These are phyloP conservation scores for Chloroceryle aenea DNA, from an alignment of 2,113 vertebrate genomes.

Conservation along the genomic window DNA sequence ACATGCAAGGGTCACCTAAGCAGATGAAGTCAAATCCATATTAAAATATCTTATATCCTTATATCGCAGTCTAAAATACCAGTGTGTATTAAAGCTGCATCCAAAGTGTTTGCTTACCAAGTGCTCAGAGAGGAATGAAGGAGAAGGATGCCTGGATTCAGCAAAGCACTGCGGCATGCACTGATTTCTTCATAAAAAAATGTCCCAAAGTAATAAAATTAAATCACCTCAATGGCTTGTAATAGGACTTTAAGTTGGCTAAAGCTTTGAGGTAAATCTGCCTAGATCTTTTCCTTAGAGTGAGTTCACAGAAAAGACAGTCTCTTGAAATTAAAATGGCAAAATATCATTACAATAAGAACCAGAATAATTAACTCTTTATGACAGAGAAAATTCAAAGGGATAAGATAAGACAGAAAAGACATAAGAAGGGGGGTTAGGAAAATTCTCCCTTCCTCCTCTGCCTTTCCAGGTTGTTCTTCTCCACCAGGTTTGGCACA, in stretches of 20 bases:
- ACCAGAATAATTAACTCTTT: constrained; percentile 11
- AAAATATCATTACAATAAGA: constrained; percentile 5
- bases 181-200: constrained; percentile 2
- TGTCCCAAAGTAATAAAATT: constrained; percentile 38
- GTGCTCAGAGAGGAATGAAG: neutral
- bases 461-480: neutral
- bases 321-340: constrained; percentile 27
- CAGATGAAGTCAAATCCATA: neutral
- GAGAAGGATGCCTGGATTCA: neutral
- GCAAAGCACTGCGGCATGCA: neutral
- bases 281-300: neutral
- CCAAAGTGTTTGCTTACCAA: neutral
- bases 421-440: neutral
- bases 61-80: neutral
- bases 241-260: constrained; percentile 25
- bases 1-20: neutral
- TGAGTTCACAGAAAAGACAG: neutral
- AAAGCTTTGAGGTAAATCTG: neutral
- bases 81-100: neutral
- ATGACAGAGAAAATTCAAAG: neutral
- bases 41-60: neutral
- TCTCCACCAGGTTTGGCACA: neutral
- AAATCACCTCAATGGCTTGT: constrained; percentile 28
- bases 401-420: neutral
- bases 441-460: neutral